A percentile compares a stretch with the other conserved stretches of the same genome.
These are phyloP conservation scores for Motacilla tschutschensis DNA, from an alignment of 2,113 vertebrate species.

Conservation along the genomic window DNA sequence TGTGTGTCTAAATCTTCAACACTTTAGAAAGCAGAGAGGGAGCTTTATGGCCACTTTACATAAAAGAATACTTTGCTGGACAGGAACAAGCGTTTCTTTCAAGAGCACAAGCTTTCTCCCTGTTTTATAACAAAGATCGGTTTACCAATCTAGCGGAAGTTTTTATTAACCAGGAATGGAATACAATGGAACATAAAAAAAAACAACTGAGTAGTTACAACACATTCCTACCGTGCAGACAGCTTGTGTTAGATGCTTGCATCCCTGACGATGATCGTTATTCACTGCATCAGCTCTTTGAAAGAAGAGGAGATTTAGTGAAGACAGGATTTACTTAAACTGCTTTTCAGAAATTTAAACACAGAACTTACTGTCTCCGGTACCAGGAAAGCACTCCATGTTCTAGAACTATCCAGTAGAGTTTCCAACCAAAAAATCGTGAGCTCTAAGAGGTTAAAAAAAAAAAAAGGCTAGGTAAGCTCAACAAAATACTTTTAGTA, in stretches of 20 bases:
- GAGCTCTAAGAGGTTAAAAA: slow-evolving; percentile 74
- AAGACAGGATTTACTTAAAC: not conserved
- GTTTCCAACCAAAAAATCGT: slow-evolving; percentile 87
- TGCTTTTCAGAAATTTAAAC: not conserved
- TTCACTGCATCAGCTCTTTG: slow-evolving; percentile 85
- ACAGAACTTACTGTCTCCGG: slow-evolving; percentile 83
- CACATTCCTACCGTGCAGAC: slow-evolving; percentile 83
- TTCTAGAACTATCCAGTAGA: slow-evolving; percentile 88
- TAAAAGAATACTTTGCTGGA: not conserved
- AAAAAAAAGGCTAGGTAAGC: not conserved
- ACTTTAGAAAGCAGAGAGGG: not conserved
- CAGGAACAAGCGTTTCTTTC: not conserved
- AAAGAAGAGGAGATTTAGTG: slow-evolving; percentile 36
- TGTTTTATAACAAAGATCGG: not conserved
- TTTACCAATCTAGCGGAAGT: not conserved
- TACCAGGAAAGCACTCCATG: slow-evolving; percentile 91
- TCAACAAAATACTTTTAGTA: not conserved
- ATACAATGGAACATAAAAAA: not conserved
- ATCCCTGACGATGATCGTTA: slow-evolving; percentile 83
- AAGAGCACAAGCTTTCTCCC: not conserved
- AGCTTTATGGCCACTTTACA: not conserved
- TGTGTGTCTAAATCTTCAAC: not conserved
- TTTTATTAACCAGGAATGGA: not conserved
- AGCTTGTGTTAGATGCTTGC: slow-evolving; percentile 90
- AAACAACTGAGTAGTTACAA: not conserved